Evolutionary conservation across 2,888 invertebrate species (phyloP).

Genomic region (Coecobrya sp.): DNA sequence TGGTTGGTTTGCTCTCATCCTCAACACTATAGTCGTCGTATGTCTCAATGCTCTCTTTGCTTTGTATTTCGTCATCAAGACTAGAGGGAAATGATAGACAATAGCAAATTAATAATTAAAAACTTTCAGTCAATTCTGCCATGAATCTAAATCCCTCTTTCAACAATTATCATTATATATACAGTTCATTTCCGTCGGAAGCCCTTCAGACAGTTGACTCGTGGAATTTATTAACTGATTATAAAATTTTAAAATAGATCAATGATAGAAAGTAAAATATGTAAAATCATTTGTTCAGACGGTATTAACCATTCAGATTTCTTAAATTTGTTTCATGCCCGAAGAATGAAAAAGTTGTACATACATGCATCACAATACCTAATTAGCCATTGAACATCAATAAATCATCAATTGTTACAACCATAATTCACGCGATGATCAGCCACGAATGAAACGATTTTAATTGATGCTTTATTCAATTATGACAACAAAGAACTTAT

Average conservation of each 20-base stretch:
- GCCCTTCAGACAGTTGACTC: conserved; percentile 15
- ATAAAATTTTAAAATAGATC: background rate
- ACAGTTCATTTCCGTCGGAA: conserved; percentile 64
- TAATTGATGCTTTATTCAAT: background rate
- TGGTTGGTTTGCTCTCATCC: conserved; percentile 73
- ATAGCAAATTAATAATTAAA: conserved; percentile 2
- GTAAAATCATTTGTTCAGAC: background rate
- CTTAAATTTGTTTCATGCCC: background rate
- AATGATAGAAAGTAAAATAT: background rate
- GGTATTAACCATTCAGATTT: background rate
- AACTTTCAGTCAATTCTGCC: too few relatives aligned
- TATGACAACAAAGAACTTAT: background rate
- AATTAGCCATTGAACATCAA: background rate
- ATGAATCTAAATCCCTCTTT: background rate
- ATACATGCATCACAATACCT: too few relatives aligned
- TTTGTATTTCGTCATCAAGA: conserved; percentile 78
- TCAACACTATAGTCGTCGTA: conserved; percentile 83
- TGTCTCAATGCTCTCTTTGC: conserved; percentile 82
- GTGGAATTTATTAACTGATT: background rate
- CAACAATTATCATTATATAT: background rate
- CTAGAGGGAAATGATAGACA: conserved; percentile 44
- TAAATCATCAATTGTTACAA: background rate
- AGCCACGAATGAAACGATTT: background rate
- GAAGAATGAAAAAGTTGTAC: background rate
- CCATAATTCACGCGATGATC: background rate